phyloP scores from a whole-genome alignment of 1,140 invertebrate species.

The Drosophila watanabei region DNA sequence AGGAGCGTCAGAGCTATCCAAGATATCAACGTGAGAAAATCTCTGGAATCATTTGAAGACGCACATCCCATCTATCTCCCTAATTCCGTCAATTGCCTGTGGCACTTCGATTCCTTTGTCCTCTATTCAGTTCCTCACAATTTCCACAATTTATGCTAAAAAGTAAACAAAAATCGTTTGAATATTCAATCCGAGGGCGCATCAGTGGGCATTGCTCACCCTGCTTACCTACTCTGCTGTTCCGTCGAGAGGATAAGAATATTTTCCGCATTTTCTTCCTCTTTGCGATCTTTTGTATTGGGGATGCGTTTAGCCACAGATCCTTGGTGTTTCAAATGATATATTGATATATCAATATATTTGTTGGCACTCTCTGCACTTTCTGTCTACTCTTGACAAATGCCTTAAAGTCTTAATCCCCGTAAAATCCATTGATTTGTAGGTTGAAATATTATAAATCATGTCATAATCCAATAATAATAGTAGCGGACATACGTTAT shows the following conservation, averaged over 20 bases:
- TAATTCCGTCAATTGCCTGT: conserved; percentile 77
- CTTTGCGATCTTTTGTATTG: conserved; percentile 65
- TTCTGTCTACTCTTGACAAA: neutral
- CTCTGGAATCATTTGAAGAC: conserved; percentile 14
- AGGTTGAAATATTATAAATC: conserved; percentile 21
- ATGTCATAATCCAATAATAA: neutral
- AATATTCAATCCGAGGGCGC: conserved; percentile 61
- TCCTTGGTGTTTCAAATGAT: neutral
- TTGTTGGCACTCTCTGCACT: too few species aligned
- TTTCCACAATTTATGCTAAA: conserved; percentile 72
- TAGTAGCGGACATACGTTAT: conserved; percentile 31
- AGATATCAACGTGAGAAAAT: conserved; percentile 71
- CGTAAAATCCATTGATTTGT: neutral
- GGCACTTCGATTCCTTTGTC: conserved; percentile 59
- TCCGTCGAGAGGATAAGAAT: conserved; percentile 2
- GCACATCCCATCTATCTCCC: conserved; percentile 42
- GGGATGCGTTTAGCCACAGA: conserved; percentile 53
- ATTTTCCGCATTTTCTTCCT: conserved; percentile 40
- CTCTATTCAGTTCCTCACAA: conserved; percentile 1
- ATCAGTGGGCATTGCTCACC: conserved; percentile 40
- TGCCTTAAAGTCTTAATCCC: neutral
- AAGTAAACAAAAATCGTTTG: conserved; percentile 74
- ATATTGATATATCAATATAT: too few species aligned
- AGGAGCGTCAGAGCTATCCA: too few species aligned
- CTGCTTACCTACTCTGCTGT: conserved; percentile 20